Evolutionary conservation across 2,797 vertebrate species (phyloP), one percentile per base, ranked within the genome.

Genomic region (Anguilla obscura): DNA sequence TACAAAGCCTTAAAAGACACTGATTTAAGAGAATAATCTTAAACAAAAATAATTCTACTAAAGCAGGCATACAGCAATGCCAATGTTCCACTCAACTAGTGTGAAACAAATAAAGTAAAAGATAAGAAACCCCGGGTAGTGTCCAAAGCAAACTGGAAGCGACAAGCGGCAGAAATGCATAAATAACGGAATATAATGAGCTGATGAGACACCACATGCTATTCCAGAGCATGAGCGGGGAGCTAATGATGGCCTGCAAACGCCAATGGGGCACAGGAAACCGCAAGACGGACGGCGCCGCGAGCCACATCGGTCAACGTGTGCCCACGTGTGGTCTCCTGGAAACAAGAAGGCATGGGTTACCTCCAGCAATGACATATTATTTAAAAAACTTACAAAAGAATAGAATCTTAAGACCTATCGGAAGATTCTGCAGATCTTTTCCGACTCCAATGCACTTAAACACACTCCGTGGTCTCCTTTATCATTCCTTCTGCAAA

Each of bases 101-200:
- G 48, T 87, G 63, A 36, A 84, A 87, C 83, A 87, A 87, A 63
- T 40, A 40, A 71, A 88, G 21, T 52, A 85, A 36, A 27, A n/a
- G 50, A 40, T 56, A 10, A n/a, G 18, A 71, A 30, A 30, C 27
- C 7, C 21, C 33, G 45, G 6, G 27, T 27, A 87, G 6, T 21
- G 24, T 33, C 1, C n/a, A 56, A 33, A n/a, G 63, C n/a, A 87
- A 79, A 56, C 74, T 27, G 52, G 24, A 85, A 33, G 27, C 56
- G 27, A 76, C n/a, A 4, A 85, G 48, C 63, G 63, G 76, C 12
- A 88, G 87, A 21, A 48, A 74, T 24, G 71, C 30, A 82, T 76
- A 88, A 74, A 74, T 58, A 40, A 88, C 10, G 6, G 24, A 76
- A 76, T 30, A 58, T 1, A 85, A 21, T 7, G 33, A 10, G 33